Evolutionary conservation across 1,140 invertebrate species (phyloP).

Genomic region (Diachasma alloeum): DNA sequence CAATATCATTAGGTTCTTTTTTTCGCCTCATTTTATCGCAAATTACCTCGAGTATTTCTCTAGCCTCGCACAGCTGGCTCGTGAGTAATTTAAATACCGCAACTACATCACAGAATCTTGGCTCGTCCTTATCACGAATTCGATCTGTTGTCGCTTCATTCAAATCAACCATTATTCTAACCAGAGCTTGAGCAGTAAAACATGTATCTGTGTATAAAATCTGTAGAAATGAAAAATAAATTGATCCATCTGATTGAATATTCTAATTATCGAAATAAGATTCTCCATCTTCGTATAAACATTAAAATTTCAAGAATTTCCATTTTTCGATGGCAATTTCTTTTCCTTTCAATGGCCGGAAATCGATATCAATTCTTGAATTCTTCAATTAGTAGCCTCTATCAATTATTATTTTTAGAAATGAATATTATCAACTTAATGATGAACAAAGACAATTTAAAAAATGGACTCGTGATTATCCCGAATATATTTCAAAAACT

Average conservation of each 20-base stretch:
- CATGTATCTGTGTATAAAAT: conserved; percentile 78
- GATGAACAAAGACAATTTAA: too few species aligned
- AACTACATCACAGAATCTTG: conserved; percentile 77
- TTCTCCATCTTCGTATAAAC: too few species aligned
- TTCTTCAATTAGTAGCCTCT: too few species aligned
- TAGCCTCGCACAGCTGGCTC: conserved; percentile 68
- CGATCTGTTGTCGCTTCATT: conserved; percentile 70
- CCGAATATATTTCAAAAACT: too few species aligned
- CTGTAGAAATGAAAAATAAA: conserved; percentile 45
- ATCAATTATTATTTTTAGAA: too few species aligned
- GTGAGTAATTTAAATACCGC: conserved; percentile 75
- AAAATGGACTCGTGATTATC: too few species aligned
- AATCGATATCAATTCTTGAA: too few species aligned
- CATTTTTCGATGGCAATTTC: too few species aligned
- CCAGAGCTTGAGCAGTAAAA: conserved; percentile 81
- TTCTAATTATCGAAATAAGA: too few species aligned
- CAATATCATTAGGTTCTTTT: conserved; percentile 1
- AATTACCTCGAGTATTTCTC: conserved; percentile 68
- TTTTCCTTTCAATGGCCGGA: too few species aligned
- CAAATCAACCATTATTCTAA: conserved; percentile 81
- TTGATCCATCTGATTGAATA: conserved; percentile 1
- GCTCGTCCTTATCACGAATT: conserved; percentile 63
- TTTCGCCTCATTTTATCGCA: neutral
- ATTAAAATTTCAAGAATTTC: too few species aligned
- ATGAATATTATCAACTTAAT: too few species aligned